Conservation (phyloP, 2,888 invertebrate species). For the Noctua janthe region DNA sequence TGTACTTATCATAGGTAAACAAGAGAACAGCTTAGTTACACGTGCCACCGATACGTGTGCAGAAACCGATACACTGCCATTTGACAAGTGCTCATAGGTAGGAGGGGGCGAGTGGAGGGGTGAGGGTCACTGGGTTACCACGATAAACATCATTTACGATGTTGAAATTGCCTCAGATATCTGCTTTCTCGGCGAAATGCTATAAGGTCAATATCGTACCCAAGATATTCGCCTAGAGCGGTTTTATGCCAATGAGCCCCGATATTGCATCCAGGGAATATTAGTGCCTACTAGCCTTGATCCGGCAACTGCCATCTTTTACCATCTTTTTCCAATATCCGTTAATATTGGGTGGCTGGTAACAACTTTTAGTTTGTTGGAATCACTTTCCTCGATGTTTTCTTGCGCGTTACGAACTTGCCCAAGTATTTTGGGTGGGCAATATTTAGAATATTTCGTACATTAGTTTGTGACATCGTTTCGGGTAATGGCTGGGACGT, state of each 20-base stretch:
- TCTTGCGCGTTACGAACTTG: conserved; percentile 62
- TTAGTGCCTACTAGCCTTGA: conserved; percentile 84
- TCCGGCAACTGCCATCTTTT: conserved; percentile 83
- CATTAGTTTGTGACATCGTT: conserved; percentile 66
- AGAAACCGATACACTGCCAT: conserved; percentile 62
- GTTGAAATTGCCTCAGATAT: conserved; percentile 81
- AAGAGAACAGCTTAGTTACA: conserved; percentile 60
- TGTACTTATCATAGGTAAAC: conserved; percentile 42
- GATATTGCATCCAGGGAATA: conserved; percentile 85
- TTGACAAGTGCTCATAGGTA: conserved; percentile 70
- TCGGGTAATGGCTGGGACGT: conserved; percentile 55
- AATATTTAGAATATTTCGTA: conserved; percentile 67
- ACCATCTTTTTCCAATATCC: conserved; percentile 87
- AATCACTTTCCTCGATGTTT: conserved; percentile 76
- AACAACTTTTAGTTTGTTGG: conserved; percentile 78
- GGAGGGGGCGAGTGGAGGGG: conserved; percentile 50
- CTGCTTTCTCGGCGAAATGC: conserved; percentile 80
- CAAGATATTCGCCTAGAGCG: conserved; percentile 82
- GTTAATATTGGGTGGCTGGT: conserved; percentile 79
- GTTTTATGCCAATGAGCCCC: conserved; percentile 85
- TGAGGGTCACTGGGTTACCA: conserved; percentile 75
- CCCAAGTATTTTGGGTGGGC: conserved; percentile 55
- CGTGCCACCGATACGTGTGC: conserved; percentile 61
- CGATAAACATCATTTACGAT: conserved; percentile 83
- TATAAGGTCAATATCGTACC: conserved; percentile 82